Conservation (phyloP, 2,888 invertebrate genomes). For the Limnephilus auricula region DNA sequence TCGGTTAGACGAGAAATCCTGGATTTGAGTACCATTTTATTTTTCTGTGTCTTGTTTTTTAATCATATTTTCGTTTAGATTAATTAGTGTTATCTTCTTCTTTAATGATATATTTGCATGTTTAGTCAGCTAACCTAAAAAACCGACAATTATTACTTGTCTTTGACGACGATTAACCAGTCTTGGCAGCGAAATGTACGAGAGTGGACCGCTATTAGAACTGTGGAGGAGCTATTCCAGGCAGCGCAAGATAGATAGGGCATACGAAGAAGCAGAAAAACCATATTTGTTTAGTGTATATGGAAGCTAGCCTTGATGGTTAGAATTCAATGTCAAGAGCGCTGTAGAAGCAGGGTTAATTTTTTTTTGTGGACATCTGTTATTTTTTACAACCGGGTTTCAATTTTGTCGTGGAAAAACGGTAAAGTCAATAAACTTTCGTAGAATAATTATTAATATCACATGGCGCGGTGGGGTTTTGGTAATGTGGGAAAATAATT, state of each 20-base stretch:
- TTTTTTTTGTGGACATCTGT: neutral
- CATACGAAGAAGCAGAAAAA: no score
- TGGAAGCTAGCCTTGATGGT: neutral
- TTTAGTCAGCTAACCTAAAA: neutral
- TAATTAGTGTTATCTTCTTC: no score
- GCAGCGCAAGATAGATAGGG: no score
- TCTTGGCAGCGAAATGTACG: no score
- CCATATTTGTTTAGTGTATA: neutral
- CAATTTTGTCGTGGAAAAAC: neutral
- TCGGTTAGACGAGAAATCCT: no score
- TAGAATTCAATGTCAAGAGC: neutral
- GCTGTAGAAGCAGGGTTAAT: neutral
- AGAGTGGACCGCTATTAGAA: no score
- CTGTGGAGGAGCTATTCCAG: no score
- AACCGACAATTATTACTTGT: neutral
- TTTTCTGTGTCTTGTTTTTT: no score
- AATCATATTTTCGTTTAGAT: no score
- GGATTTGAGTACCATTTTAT: no score
- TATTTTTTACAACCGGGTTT: neutral
- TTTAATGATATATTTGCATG: no score
- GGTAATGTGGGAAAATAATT: constrained; percentile 35
- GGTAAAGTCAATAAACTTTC: constrained; percentile 2
- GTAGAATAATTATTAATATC: neutral
- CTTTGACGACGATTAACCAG: neutral
- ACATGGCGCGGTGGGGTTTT: neutral